Percentiles rank a stretch among this genome's conserved stretches.
phyloP scores from a whole-genome alignment of 2,888 invertebrate genomes.

The Helobdella robusta region DNA sequence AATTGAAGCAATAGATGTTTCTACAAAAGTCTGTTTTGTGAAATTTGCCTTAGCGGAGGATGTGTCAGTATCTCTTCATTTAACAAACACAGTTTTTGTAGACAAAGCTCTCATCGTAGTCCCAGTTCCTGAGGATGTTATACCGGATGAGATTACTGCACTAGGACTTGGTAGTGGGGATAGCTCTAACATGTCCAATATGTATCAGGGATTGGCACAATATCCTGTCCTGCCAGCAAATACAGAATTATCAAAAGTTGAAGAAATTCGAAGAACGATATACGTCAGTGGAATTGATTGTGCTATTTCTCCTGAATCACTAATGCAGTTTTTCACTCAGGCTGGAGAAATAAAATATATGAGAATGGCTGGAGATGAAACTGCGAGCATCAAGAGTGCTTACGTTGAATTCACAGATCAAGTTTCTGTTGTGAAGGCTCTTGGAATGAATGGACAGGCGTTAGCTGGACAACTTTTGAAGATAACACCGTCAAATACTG shows the following conservation, averaged over 20 bases:
- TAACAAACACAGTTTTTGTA: constrained; percentile 97
- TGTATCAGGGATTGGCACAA: constrained; percentile 63
- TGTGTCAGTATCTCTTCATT: constrained; percentile 89
- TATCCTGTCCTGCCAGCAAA: constrained; percentile 62
- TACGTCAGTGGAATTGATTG: constrained; percentile 71
- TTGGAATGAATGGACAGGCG: constrained; percentile 66
- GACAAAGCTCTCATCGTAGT: constrained; percentile 91
- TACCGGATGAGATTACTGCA: constrained; percentile 69
- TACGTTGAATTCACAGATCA: constrained; percentile 90
- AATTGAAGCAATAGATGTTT: constrained; percentile 72
- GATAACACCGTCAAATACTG: constrained; percentile 62
- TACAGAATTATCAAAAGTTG: constrained; percentile 72
- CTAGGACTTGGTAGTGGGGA: constrained; percentile 7
- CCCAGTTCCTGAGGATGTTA: constrained; percentile 66
- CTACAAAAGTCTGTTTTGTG: constrained; percentile 88
- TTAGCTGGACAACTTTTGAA: constrained; percentile 60
- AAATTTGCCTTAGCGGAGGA: constrained; percentile 79
- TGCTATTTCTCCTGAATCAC: constrained; percentile 63
- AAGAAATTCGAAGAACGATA: constrained; percentile 88
- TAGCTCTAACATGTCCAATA: constrained; percentile 70
- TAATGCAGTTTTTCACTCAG: constrained; percentile 73
- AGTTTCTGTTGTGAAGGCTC: constrained; percentile 70
- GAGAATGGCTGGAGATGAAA: constrained; percentile 73
- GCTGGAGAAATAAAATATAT: constrained; percentile 91
- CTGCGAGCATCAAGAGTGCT: constrained; percentile 60